Conservation (phyloP, 2,113 vertebrate species). For the Ancistrus triradiatus region DNA sequence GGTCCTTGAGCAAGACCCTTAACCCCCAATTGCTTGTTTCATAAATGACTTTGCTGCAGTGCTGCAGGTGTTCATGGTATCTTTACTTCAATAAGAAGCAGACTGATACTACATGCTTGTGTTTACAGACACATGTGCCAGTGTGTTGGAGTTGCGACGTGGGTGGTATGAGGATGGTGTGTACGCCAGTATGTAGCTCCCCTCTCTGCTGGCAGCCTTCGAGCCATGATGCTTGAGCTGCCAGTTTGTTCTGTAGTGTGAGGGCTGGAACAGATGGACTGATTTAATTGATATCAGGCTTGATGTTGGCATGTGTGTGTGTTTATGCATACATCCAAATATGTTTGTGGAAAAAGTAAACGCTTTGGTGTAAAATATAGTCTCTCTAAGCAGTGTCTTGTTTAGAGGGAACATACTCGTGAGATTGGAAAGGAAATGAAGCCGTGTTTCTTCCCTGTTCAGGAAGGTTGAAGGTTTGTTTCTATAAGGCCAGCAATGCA, state of each 20-base stretch:
- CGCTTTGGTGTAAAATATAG: not conserved
- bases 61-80: too few relatives aligned
- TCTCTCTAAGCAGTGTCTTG: too few relatives aligned
- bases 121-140: not conserved
- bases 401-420: too few relatives aligned
- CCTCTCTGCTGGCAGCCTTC: slow-evolving; percentile 6
- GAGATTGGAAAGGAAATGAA: too few relatives aligned
- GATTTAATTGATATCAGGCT: slow-evolving; percentile 31
- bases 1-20: too few relatives aligned
- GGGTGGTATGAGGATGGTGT: not conserved
- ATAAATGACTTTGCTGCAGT: too few relatives aligned
- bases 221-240: slow-evolving; percentile 9
- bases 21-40: too few relatives aligned
- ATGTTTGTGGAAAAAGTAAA: slow-evolving; percentile 9
- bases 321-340: slow-evolving; percentile 23
- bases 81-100: too few relatives aligned
- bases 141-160: slow-evolving; percentile 4
- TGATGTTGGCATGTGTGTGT: slow-evolving; percentile 11
- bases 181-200: not conserved
- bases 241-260: not conserved
- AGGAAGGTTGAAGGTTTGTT: too few relatives aligned
- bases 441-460: too few relatives aligned
- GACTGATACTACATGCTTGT: too few relatives aligned
- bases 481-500: too few relatives aligned
- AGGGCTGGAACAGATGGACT: slow-evolving; percentile 40